These are phyloP conservation scores for Podilymbus podiceps DNA, from an alignment of 2,113 vertebrate genomes.

Conservation along the genomic window DNA sequence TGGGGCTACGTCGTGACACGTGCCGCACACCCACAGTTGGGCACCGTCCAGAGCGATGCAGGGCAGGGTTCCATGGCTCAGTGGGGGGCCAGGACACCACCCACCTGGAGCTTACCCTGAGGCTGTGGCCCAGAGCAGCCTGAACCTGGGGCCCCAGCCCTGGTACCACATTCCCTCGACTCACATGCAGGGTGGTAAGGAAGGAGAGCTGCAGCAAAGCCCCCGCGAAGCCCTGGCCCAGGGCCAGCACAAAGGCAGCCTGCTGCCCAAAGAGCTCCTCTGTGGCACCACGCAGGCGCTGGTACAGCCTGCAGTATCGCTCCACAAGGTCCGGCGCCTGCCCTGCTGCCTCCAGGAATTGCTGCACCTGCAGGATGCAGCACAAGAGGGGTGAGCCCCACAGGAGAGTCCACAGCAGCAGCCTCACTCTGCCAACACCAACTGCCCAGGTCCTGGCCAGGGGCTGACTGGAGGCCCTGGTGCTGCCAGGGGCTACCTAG, in stretches of 20 bases:
- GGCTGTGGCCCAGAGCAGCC: not conserved
- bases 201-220: conserved; percentile 90
- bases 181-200: conserved; percentile 85
- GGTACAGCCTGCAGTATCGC: conserved; percentile 80
- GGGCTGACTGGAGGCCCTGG: fast-evolving
- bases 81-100: not conserved
- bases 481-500: not conserved
- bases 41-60: fast-evolving
- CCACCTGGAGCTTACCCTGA: fast-evolving
- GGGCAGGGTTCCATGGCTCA: not conserved
- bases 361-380: conserved; percentile 75
- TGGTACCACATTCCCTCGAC: not conserved
- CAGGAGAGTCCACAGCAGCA: fast-evolving
- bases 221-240: conserved; percentile 85
- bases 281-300: conserved; percentile 81
- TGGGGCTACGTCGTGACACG: not conserved
- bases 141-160: fast-evolving
- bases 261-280: conserved; percentile 93
- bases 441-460: fast-evolving
- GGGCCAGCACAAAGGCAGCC: conserved; percentile 82
- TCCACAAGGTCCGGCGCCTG: conserved; percentile 81
- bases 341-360: conserved; percentile 82
- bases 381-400: fast-evolving
- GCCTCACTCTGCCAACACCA: not conserved
- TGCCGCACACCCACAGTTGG: fast-evolving